Percentiles rank a stretch among this genome's conserved stretches.
Conservation (phyloP, 2,113 vertebrate genomes). For the Alethe castanea region DNA sequence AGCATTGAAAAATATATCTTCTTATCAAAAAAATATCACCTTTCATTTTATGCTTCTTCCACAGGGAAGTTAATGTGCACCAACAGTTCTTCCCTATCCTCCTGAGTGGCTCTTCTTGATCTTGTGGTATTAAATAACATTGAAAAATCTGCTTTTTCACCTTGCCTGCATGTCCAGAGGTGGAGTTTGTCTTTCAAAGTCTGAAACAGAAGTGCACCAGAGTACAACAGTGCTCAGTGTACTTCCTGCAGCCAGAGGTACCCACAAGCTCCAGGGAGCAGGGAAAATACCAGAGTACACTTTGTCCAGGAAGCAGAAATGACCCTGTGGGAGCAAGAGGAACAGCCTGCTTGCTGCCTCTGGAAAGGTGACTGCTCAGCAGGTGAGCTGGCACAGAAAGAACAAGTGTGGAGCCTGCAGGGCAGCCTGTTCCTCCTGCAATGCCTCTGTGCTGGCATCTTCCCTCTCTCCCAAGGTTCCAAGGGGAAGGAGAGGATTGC, state of each 20-base stretch:
- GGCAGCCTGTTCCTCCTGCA: background rate
- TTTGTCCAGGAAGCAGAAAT: background rate
- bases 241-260: background rate
- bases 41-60: background rate
- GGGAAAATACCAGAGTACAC: background rate
- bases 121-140: background rate
- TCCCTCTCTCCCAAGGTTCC: background rate
- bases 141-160: background rate
- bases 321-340: background rate
- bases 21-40: background rate
- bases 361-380: background rate
- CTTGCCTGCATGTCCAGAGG: background rate
- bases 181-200: background rate
- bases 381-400: background rate
- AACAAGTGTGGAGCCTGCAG: background rate
- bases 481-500: background rate
- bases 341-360: background rate
- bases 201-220: background rate
- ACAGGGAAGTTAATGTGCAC: background rate
- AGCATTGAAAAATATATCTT: background rate
- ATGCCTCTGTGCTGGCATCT: background rate
- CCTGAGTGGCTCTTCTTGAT: background rate
- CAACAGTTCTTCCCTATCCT: background rate
- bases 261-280: background rate
- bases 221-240: background rate